phyloP scores from a whole-genome alignment of 2,113 vertebrate genomes.

The Sisor rabdophorus region DNA sequence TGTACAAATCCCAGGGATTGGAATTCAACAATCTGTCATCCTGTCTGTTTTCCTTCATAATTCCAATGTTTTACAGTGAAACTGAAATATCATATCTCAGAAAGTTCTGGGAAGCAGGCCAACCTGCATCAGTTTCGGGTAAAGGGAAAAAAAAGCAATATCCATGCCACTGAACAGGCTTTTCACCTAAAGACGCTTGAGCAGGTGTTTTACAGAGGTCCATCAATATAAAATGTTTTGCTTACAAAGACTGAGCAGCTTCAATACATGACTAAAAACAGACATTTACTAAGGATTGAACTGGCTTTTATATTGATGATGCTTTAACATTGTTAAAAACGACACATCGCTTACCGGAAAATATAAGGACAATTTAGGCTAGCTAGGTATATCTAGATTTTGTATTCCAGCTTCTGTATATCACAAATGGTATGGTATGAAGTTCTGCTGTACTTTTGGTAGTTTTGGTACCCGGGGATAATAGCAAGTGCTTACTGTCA shows the following conservation, averaged over 20 bases:
- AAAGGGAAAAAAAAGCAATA: background rate
- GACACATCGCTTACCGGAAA: background rate
- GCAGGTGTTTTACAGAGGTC: background rate
- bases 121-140: background rate
- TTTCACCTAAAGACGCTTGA: background rate
- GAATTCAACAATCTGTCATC: conserved; percentile 18
- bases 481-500: conserved; percentile 73
- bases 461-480: too few species aligned
- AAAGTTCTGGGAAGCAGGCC: background rate
- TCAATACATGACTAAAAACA: background rate
- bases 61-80: background rate
- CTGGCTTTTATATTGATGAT: background rate
- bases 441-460: background rate
- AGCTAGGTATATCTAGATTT: background rate
- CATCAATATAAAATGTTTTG: background rate
- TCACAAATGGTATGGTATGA: background rate
- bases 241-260: background rate
- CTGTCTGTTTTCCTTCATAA: background rate
- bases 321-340: background rate
- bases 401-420: background rate
- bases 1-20: background rate
- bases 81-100: background rate
- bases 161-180: background rate
- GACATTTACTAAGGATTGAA: background rate
- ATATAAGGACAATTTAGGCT: background rate